Percentiles rank a stretch among this genome's conserved stretches.
Evolutionary conservation across 2,113 vertebrate genomes (phyloP).

Genomic region (Leptocoma aspasia): DNA sequence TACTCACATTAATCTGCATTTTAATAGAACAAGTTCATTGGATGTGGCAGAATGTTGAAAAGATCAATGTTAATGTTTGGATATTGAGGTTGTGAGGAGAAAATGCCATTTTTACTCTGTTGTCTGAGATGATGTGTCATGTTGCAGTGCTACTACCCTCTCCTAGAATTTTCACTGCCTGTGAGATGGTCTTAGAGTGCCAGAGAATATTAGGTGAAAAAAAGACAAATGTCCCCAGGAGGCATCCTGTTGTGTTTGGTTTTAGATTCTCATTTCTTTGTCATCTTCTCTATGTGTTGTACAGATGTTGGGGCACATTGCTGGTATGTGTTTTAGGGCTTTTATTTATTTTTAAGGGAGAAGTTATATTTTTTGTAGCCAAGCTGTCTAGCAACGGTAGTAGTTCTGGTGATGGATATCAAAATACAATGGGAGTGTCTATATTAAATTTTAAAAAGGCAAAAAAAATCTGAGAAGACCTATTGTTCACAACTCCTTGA

Average conservation of each 20-base stretch:
- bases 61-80: background rate
- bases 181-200: background rate
- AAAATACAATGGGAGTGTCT: background rate
- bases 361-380: background rate
- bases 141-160: background rate
- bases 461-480: background rate
- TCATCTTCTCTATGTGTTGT: background rate
- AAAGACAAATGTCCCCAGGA: background rate
- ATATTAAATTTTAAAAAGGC: background rate
- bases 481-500: background rate
- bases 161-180: background rate
- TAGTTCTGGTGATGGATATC: background rate
- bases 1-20: background rate
- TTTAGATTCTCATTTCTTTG: background rate
- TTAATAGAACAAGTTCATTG: background rate
- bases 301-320: background rate
- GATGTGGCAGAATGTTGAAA: background rate
- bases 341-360: background rate
- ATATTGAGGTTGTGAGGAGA: background rate
- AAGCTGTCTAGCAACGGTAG: background rate
- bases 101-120: background rate
- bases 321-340: background rate
- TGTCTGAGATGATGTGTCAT: background rate
- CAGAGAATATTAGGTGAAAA: background rate
- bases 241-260: background rate